A percentile compares a stretch with the other conserved stretches of the same genome.
phyloP scores from a whole-genome alignment of 2,888 invertebrate species.

The Synanthedon andrenaeformis region DNA sequence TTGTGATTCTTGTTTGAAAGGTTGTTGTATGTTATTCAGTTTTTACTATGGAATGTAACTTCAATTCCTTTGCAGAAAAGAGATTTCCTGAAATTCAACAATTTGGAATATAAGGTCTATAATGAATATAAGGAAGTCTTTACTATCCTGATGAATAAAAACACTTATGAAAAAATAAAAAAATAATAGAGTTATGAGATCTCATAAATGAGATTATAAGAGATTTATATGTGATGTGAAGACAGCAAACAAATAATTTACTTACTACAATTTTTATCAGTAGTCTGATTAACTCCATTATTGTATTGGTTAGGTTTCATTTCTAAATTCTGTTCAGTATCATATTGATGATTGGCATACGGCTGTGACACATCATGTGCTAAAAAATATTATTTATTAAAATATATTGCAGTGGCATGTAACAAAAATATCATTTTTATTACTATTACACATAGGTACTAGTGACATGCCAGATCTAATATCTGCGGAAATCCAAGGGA shows the following conservation, averaged over 20 bases:
- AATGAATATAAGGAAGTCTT: too few species aligned
- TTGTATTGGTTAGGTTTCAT: constrained; percentile 1
- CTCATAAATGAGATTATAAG: too few species aligned
- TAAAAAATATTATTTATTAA: background rate
- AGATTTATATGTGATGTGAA: too few species aligned
- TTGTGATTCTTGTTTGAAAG: background rate
- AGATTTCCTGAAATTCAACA: background rate
- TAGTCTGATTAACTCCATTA: constrained; percentile 12
- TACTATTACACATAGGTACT: background rate
- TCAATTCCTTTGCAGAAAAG: background rate
- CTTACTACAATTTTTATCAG: constrained; percentile 20
- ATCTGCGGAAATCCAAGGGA: too few species aligned
- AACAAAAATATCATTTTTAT: background rate
- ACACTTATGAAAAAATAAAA: too few species aligned
- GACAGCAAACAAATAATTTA: background rate
- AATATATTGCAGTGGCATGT: background rate
- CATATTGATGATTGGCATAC: background rate
- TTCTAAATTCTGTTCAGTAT: constrained; percentile 3
- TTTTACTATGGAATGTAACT: background rate
- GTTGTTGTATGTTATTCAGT: background rate
- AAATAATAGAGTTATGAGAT: too few species aligned
- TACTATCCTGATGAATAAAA: too few species aligned
- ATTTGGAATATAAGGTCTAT: background rate
- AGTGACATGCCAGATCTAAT: too few species aligned
- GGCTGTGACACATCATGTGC: background rate